Percentiles rank a stretch among this genome's conserved stretches.
Evolutionary conservation across 2,797 vertebrate genomes (phyloP).

Genomic region (Glyptemys insculpta): DNA sequence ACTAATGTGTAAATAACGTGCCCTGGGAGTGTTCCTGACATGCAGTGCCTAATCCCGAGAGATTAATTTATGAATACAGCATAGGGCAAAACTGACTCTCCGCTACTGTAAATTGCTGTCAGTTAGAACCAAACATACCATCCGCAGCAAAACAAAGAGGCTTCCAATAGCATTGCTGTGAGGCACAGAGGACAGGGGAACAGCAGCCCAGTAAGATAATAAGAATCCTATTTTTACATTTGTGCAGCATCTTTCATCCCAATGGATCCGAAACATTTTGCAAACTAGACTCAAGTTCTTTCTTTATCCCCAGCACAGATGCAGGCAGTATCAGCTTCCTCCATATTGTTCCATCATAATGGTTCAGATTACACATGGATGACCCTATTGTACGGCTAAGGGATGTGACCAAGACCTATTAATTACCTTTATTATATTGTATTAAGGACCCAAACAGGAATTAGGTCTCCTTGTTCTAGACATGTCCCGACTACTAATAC

Average conservation of each 20-base stretch:
- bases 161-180: background rate
- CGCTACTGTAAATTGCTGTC: constrained; percentile 41
- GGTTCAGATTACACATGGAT: background rate
- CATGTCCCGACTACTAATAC: no score
- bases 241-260: background rate
- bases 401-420: background rate
- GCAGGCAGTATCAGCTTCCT: background rate
- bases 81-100: constrained; percentile 23
- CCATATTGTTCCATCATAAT: background rate
- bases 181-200: background rate
- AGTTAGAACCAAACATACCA: background rate
- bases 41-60: constrained; percentile 54
- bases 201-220: background rate
- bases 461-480: background rate
- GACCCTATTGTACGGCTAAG: background rate
- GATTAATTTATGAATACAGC: constrained; percentile 63
- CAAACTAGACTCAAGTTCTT: background rate
- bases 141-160: background rate
- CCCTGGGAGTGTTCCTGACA: constrained; percentile 61
- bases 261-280: fast-evolving
- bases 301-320: background rate
- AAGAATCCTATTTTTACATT: background rate
- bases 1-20: constrained; percentile 66
- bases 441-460: background rate
- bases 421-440: background rate